Evolutionary conservation across 2,113 vertebrate genomes (phyloP).

Genomic region (Meriones unguiculatus): DNA sequence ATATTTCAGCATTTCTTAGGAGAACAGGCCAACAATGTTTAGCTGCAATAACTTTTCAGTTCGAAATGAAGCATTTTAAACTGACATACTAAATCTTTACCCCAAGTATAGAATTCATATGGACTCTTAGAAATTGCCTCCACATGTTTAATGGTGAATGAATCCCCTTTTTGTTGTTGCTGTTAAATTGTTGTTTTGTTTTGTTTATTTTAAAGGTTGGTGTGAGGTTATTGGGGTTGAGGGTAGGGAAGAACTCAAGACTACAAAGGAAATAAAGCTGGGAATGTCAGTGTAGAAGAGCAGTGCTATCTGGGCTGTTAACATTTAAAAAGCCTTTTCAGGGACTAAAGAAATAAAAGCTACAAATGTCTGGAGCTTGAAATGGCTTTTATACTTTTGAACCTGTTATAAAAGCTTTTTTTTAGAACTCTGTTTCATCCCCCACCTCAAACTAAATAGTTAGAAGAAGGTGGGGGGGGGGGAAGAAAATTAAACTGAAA

Average conservation of each 20-base stretch:
- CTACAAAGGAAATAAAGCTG: constrained; percentile 81
- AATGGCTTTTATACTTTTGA: constrained; percentile 88
- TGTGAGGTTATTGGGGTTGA: constrained; percentile 69
- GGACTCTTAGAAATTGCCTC: constrained; percentile 31
- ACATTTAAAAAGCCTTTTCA: constrained; percentile 88
- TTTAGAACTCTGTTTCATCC: constrained; percentile 79
- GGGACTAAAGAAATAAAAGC: constrained; percentile 85
- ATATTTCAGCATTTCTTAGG: constrained; percentile 50
- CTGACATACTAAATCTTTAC: constrained; percentile 37
- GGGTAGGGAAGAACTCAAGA: constrained; percentile 70
- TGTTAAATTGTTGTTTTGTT: constrained; percentile 66
- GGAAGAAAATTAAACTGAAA: constrained; percentile 78
- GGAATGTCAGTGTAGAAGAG: constrained; percentile 76
- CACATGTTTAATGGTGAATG: constrained; percentile 42
- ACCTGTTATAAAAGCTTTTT: constrained; percentile 86
- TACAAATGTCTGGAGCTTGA: constrained; percentile 84
- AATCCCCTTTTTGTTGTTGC: constrained; percentile 45
- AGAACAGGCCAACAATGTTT: background rate
- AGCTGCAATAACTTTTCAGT: constrained; percentile 69
- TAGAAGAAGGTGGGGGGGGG: background rate
- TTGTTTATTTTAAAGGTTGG: constrained; percentile 71
- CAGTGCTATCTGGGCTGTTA: constrained; percentile 80
- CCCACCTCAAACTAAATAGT: constrained; percentile 78
- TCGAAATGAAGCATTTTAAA: constrained; percentile 64
- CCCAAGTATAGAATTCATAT: constrained; percentile 21